These are phyloP conservation scores for Trichosurus vulpecula DNA, from an alignment of 2,797 vertebrate species.

Conservation along the genomic window DNA sequence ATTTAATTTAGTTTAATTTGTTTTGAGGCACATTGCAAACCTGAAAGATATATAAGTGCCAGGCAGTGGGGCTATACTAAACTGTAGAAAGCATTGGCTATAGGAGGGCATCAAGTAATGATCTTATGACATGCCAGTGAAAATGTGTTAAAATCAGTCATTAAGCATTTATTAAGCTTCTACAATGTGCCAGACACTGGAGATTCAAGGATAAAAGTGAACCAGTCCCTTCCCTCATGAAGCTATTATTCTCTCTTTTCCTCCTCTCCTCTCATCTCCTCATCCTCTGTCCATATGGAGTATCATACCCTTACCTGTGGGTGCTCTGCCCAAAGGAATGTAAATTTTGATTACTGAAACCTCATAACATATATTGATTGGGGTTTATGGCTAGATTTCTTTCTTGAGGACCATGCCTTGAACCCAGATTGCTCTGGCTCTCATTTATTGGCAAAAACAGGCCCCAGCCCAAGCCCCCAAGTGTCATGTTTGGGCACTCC, in stretches of 20 bases:
- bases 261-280: no score
- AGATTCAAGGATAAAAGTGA: background rate
- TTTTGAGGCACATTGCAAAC: background rate
- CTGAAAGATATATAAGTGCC: background rate
- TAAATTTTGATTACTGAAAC: no score
- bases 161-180: background rate
- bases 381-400: no score
- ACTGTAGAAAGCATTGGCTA: background rate
- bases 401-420: no score
- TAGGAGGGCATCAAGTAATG: background rate
- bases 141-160: background rate
- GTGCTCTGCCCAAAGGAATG: no score
- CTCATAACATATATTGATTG: no score
- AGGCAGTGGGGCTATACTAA: background rate
- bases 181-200: background rate
- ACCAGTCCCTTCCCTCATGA: background rate
- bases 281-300: no score
- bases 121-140: background rate
- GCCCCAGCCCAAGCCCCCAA: no score
- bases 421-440: no score
- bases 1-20: background rate
- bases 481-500: no score
- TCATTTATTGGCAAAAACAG: no score
- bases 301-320: no score
- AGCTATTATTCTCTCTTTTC: background rate